These are phyloP conservation scores for Shargacucullia verbasci DNA, from an alignment of 2,888 invertebrate species.

Conservation along the genomic window DNA sequence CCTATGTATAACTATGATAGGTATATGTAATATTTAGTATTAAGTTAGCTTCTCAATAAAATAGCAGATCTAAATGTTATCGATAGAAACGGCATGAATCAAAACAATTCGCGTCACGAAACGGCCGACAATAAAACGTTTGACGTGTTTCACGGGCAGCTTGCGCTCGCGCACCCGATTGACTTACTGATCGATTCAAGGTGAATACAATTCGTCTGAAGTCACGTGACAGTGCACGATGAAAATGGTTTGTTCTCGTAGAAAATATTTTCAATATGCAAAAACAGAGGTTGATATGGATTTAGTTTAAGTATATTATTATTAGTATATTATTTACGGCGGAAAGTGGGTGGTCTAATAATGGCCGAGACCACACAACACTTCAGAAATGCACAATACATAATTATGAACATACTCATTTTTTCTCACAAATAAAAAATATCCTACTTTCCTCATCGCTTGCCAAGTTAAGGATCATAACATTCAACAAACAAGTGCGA, in stretches of 20 bases:
- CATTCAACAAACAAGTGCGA: constrained; percentile 3
- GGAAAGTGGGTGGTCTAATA: constrained; percentile 16
- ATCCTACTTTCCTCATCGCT: constrained; percentile 19
- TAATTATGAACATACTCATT: constrained; percentile 13
- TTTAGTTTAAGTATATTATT: too few species aligned
- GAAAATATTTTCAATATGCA: too few species aligned
- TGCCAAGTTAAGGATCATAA: constrained; percentile 12
- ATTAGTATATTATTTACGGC: too few species aligned
- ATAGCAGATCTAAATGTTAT: constrained; percentile 11
- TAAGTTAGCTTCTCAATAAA: constrained; percentile 1
- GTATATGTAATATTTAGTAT: neutral
- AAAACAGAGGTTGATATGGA: too few species aligned
- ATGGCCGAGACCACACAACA: constrained; percentile 14
- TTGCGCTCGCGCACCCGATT: constrained; percentile 33
- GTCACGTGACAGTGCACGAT: constrained; percentile 53
- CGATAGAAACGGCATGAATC: constrained; percentile 31
- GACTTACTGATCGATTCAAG: constrained; percentile 62
- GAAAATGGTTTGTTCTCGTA: too few species aligned
- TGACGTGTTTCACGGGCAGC: constrained; percentile 48
- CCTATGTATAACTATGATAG: neutral
- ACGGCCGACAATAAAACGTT: constrained; percentile 52
- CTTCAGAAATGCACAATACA: constrained; percentile 17
- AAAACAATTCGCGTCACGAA: constrained; percentile 35
- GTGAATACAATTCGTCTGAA: constrained; percentile 63
- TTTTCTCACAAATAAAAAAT: constrained; percentile 11